Base-by-base conservation (phyloP, 2,113 vertebrate species). In the Tragelaphus scriptus region DNA sequence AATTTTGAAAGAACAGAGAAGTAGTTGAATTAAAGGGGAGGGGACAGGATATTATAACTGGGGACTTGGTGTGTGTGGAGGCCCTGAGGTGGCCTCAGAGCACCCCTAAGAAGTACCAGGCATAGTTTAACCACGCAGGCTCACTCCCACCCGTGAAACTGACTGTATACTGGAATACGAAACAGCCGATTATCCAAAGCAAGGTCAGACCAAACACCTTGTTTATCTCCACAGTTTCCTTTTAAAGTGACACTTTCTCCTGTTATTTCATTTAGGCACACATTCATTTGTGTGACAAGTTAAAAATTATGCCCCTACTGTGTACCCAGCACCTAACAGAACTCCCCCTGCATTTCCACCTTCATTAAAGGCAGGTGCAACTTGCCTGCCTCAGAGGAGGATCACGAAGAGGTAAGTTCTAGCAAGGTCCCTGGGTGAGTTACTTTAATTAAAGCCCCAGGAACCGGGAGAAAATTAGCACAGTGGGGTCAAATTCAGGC, bases 381-480 rank as follows among this genome's bases (percentile, higher is more conserved):
- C 71, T 32, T 88, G 96, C 91, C 93, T 77, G 30, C 79, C 85
- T 90, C 90, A 53, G 86, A 90, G 47, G 59, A 94, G 26, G 63
- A 93, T 30, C 65, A 75, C 4, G 2, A 3, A 59, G 59, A 95
- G 56, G 68, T 97, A 90, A 93, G 40, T 90, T 97, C 86, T 91
- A 91, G 96, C 82, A 96, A 97, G 71, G 61, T 94, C 88, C 65
- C 95, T 86, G 88, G 95, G 59, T 81, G 88, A 90, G 75, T 68
- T 94, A 47, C 81, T 96, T 96, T 98, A 97, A 98, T 97, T 96
- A 97, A 97, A 97, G 95, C 90, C 63, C 82, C 90, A 91, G 96
- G 93, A 96, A 93, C 56, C 40, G 36, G 79, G 75, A 97, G 96
- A 95, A 98, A 97, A 97, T 97, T 85, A 97, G 91, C 96, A 87